Evolutionary conservation across 1,140 invertebrate species (phyloP).

Genomic region (Drosophila persimilis): DNA sequence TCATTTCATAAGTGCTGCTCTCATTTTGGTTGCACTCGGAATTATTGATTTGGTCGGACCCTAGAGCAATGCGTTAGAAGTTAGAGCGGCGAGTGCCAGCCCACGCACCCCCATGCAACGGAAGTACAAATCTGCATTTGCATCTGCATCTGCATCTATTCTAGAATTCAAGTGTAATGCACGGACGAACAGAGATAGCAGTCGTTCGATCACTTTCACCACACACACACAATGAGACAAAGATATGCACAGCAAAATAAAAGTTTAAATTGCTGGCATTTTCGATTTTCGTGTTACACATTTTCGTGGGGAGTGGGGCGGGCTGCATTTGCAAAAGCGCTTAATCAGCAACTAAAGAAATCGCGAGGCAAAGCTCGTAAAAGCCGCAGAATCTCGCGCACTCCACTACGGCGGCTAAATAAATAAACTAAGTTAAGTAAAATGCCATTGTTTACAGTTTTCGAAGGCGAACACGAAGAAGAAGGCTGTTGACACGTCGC

Average conservation of each 20-base stretch:
- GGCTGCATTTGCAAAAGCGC: conserved; percentile 57
- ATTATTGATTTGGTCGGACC: no score
- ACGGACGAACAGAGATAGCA: conserved; percentile 27
- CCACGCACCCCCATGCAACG: no score
- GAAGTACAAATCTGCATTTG: no score
- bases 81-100: no score
- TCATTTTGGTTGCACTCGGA: no score
- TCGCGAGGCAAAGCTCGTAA: conserved; percentile 5
- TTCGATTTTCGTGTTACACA: conserved; percentile 59
- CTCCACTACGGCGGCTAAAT: conserved; percentile 20
- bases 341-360: conserved; percentile 49
- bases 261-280: conserved; percentile 66
- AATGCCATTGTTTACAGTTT: conserved; percentile 72
- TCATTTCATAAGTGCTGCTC: conserved; percentile 5
- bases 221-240: conserved; percentile 17
- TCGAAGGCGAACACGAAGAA: conserved; percentile 34
- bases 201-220: conserved; percentile 71
- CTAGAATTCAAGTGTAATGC: conserved; percentile 22
- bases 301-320: conserved; percentile 5
- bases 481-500: conserved; percentile 72
- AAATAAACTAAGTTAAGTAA: conserved; percentile 47
- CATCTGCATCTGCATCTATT: no score
- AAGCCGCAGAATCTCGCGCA: conserved; percentile 11
- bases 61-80: no score
- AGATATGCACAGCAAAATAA: conserved; percentile 36